phyloP scores from a whole-genome alignment of 92 coral and sea anemone species.

The Phenganax marumi region DNA sequence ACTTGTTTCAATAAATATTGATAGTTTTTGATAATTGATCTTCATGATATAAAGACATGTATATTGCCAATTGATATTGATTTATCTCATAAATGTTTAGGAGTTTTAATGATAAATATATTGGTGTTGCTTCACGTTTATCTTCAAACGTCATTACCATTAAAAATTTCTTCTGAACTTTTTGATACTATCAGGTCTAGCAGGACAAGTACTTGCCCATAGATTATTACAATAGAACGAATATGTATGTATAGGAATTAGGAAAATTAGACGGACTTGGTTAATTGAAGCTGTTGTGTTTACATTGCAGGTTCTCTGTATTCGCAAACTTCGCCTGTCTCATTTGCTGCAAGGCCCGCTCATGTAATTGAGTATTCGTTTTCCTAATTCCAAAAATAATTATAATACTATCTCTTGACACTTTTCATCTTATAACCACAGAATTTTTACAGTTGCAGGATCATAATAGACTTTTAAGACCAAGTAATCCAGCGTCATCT shows the following conservation, averaged over 20 bases:
- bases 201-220: no score
- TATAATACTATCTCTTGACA: no score
- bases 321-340: constrained; percentile 37
- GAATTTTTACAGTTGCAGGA: constrained; percentile 53
- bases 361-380: constrained; percentile 3
- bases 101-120: no score
- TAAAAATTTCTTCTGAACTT: no score
- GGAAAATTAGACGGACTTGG: not conserved
- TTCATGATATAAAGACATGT: no score
- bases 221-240: no score
- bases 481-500: constrained; percentile 73
- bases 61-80: no score
- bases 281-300: not conserved
- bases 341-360: constrained; percentile 23
- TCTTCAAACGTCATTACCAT: no score
- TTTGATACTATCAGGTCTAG: no score
- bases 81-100: no score
- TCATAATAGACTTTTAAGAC: constrained; percentile 66
- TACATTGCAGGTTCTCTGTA: constrained; percentile 22
- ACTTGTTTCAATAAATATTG: not conserved
- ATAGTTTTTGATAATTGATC: no score
- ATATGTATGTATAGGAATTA: not conserved
- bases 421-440: not conserved
- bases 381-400: not conserved
- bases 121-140: no score